Evolutionary conservation across 2,797 vertebrate species (phyloP).

Genomic region (Otus scops): DNA sequence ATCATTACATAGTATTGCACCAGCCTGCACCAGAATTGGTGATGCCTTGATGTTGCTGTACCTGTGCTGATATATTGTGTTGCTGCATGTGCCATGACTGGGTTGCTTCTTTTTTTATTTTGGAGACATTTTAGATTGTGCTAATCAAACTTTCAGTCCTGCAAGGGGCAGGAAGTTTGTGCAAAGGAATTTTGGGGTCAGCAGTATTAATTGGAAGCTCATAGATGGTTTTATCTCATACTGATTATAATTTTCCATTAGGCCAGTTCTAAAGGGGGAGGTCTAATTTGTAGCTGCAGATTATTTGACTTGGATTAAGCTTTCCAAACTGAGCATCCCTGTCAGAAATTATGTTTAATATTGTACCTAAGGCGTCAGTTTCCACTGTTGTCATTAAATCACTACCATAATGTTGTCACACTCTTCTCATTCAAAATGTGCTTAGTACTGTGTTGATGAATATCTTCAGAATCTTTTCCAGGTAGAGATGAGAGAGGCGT

Average conservation of each 20-base stretch:
- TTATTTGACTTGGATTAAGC: not conserved
- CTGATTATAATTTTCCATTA: not conserved
- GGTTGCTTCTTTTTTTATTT: not conserved
- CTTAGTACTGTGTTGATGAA: not conserved
- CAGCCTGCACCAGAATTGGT: not conserved
- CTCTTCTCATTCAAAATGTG: not conserved
- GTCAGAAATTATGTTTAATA: not conserved
- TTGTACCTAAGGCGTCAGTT: not conserved
- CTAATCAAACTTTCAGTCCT: not conserved
- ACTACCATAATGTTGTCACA: not conserved
- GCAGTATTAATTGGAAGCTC: not conserved
- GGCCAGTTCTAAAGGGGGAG: not conserved
- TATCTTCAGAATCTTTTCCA: not conserved
- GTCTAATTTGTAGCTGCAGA: not conserved
- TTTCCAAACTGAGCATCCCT: not conserved
- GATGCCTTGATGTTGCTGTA: not conserved
- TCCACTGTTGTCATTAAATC: not conserved
- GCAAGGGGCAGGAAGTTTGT: not conserved
- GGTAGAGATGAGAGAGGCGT: not conserved
- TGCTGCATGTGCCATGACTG: not conserved
- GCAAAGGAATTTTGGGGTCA: not conserved
- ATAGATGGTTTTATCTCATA: not conserved
- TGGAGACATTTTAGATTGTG: not conserved
- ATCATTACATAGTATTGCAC: not conserved
- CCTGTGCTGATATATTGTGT: not conserved